Base-by-base conservation (phyloP, 2,888 invertebrate species). In the Drosophila multiciliata region DNA sequence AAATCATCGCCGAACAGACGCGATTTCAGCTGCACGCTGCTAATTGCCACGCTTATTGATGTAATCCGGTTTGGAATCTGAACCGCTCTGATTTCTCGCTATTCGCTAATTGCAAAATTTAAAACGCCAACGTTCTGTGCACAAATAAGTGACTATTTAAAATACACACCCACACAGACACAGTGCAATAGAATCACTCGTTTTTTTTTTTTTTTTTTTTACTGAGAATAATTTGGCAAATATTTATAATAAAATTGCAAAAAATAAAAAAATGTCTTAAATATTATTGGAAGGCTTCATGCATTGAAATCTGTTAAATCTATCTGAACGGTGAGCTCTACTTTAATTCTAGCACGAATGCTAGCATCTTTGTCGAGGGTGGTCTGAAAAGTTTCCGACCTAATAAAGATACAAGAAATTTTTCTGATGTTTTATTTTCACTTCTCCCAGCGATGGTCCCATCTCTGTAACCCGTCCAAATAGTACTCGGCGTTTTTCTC, bases 1-100 rank as follows among this genome's bases (percentile, higher is more conserved):
- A 45, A 40, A 42, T 40, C 69, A 36, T 38, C 15, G 50, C 57
- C 42, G 38, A 17, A 59, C 61, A 29, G 40, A 76, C 6, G n/a
- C 57, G 45, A 26, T 57, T 49, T 50, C 48, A 62, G 48, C 23
- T 48, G 68, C 33, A 15, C 49, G 20, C 53, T 62, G 80, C 80
- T 80, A 77, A 77, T 77, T 77, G 76, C 60, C 71, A 45, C 76
- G 71, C 66, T 77, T 76, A 78, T 80, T 76, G 77, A 57, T 80
- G 72, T 77, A 80, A 80, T 80, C 72, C 66, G 72, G 48, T 49
- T 48, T 59, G 1, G 53, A 50, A 75, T 38, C 38, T 45, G 53
- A 57, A 48, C 23, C 36, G 40, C 40, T 74, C 60, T 49, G 64
- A 76, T 78, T 74, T 74, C 35, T 40, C 57, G 68, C 59, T 20